These are phyloP conservation scores for Onthophagus taurus DNA, from an alignment of 1,140 invertebrate species.

Conservation along the genomic window DNA sequence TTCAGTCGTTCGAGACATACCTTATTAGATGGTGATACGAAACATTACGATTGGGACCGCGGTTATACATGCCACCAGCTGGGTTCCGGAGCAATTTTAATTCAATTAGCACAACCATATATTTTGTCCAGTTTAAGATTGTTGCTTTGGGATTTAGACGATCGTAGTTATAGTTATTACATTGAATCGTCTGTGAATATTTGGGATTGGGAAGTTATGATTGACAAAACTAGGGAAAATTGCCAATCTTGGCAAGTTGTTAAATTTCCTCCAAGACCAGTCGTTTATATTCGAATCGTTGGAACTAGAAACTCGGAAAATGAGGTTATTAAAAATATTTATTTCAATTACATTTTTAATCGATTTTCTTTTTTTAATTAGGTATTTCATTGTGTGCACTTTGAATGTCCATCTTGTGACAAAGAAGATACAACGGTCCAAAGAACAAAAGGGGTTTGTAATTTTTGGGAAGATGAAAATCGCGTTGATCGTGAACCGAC, in stretches of 20 bases:
- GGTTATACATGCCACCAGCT: slow-evolving; percentile 99
- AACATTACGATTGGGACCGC: slow-evolving; percentile 96
- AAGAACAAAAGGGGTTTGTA: slow-evolving; percentile 5
- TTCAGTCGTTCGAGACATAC: slow-evolving; percentile 81
- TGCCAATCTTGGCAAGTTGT: slow-evolving; percentile 91
- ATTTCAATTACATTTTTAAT: background rate
- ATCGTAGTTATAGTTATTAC: slow-evolving; percentile 91
- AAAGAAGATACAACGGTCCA: slow-evolving; percentile 35
- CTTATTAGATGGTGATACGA: slow-evolving; percentile 90
- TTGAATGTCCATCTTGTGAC: slow-evolving; percentile 81
- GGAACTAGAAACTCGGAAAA: slow-evolving; percentile 96
- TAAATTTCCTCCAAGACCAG: slow-evolving; percentile 67
- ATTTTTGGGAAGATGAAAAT: background rate
- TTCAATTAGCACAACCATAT: slow-evolving; percentile 93
- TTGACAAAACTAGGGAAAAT: slow-evolving; percentile 62
- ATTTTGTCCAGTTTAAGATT: slow-evolving; percentile 84
- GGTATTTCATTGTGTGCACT: slow-evolving; percentile 97
- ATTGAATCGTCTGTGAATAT: slow-evolving; percentile 92
- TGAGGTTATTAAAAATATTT: slow-evolving; percentile 54
- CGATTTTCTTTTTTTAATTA: slow-evolving; percentile 31
- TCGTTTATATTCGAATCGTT: slow-evolving; percentile 90
- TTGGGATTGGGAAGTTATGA: slow-evolving; percentile 80
- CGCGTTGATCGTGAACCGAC: slow-evolving; percentile 35
- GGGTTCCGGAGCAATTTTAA: slow-evolving; percentile 86
- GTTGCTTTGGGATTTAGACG: slow-evolving; percentile 96